Evolutionary conservation across 2,797 vertebrate species (phyloP).

Genomic region (Myiotriccus ornatus): DNA sequence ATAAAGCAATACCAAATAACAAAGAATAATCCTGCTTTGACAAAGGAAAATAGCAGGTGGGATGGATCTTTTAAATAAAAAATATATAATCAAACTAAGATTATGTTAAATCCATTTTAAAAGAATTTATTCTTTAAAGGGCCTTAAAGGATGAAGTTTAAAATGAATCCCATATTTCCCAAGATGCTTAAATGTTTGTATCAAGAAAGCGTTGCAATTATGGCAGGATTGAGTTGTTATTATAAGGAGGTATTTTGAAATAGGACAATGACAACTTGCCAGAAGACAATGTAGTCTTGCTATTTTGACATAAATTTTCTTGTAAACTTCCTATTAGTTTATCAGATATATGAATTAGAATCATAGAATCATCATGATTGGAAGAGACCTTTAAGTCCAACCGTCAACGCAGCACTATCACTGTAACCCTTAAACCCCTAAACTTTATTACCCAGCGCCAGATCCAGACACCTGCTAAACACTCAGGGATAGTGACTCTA

Average conservation of each 20-base stretch:
- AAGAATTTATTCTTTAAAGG: background rate
- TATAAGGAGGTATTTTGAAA: background rate
- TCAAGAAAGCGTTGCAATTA: background rate
- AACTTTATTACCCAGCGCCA: background rate
- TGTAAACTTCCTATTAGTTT: background rate
- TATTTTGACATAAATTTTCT: background rate
- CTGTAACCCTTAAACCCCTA: background rate
- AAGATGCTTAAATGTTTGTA: background rate
- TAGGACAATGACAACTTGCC: background rate
- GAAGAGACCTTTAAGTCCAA: background rate
- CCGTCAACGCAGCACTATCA: background rate
- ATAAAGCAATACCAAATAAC: background rate
- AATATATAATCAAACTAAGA: constrained; percentile 11
- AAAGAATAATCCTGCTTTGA: background rate
- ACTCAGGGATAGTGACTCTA: background rate
- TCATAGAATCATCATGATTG: background rate
- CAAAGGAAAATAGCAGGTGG: background rate
- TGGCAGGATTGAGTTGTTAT: background rate
- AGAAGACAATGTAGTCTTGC: background rate
- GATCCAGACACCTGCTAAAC: background rate
- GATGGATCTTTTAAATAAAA: background rate
- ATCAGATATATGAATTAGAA: background rate
- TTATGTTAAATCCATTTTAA: background rate
- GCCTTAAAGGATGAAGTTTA: background rate
- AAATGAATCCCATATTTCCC: background rate